These are phyloP conservation scores for Coendou prehensilis DNA, from an alignment of 2,797 vertebrate species.

Conservation along the genomic window DNA sequence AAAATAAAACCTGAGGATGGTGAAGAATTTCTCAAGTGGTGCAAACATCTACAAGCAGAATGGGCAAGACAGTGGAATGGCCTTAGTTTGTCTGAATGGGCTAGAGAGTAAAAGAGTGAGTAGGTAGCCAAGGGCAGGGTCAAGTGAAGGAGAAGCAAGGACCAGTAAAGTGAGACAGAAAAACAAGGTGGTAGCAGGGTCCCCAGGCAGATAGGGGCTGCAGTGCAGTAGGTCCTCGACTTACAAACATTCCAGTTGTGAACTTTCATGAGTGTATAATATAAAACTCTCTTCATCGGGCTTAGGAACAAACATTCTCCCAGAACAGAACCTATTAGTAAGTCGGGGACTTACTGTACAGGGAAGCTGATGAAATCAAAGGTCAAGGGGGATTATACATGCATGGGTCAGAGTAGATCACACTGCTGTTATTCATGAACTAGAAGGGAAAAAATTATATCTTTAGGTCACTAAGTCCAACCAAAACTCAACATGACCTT, in stretches of 20 bases:
- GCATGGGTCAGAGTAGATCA: not conserved
- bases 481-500: not conserved
- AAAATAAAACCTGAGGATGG: not conserved
- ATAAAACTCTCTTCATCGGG: not conserved
- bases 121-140: not conserved
- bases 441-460: not conserved
- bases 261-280: not conserved
- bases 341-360: not conserved
- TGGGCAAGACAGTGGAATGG: not conserved
- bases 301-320: not conserved
- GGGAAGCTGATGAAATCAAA: not conserved
- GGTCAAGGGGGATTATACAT: accelerated
- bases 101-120: not conserved
- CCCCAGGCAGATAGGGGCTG: not conserved
- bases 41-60: not conserved
- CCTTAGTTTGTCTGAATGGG: not conserved
- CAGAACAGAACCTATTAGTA: not conserved
- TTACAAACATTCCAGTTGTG: not conserved
- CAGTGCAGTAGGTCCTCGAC: not conserved
- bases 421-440: not conserved
- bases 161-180: not conserved
- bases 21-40: not conserved
- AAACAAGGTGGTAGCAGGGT: not conserved
- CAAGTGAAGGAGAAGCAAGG: not conserved
- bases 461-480: not conserved